Conservation (phyloP, 2,113 vertebrate genomes). For the Dromaius novaehollandiae region DNA sequence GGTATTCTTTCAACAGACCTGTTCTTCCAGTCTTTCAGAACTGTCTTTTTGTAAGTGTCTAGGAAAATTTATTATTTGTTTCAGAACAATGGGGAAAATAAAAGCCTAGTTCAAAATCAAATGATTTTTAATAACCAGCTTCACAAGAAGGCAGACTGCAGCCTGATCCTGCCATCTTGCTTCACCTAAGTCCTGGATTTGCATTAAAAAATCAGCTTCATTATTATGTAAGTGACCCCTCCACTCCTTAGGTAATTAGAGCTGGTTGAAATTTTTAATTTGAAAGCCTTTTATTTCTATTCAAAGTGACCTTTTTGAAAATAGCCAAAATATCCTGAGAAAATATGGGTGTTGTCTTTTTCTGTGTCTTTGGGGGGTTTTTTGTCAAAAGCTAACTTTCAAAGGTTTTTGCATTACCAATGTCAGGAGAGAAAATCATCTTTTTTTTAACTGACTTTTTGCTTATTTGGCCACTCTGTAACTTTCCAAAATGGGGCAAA, state of each 20-base stretch:
- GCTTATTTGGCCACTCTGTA: neutral
- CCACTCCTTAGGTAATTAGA: neutral
- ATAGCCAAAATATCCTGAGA: neutral
- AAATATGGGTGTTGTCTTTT: neutral
- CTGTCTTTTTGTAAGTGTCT: conserved; percentile 16
- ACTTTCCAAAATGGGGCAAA: neutral
- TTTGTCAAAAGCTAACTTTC: neutral
- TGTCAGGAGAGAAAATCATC: neutral
- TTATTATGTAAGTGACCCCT: neutral
- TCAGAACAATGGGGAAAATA: conserved; percentile 21
- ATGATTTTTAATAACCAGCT: conserved; percentile 11
- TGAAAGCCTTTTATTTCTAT: neutral
- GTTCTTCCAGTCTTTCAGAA: conserved; percentile 39
- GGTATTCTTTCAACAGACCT: neutral
- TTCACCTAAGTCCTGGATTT: neutral
- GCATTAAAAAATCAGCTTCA: neutral
- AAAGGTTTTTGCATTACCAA: neutral
- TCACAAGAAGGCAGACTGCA: neutral
- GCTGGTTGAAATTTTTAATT: neutral
- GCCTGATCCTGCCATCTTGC: neutral
- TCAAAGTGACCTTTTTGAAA: neutral
- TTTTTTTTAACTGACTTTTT: neutral
- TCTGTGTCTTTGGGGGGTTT: neutral
- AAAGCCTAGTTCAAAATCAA: neutral
- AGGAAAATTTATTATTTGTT: conserved; percentile 40